Percentiles rank a stretch among this genome's conserved stretches.
Conservation (phyloP, 2,113 vertebrate genomes). For the Acrocephalus kingi region DNA sequence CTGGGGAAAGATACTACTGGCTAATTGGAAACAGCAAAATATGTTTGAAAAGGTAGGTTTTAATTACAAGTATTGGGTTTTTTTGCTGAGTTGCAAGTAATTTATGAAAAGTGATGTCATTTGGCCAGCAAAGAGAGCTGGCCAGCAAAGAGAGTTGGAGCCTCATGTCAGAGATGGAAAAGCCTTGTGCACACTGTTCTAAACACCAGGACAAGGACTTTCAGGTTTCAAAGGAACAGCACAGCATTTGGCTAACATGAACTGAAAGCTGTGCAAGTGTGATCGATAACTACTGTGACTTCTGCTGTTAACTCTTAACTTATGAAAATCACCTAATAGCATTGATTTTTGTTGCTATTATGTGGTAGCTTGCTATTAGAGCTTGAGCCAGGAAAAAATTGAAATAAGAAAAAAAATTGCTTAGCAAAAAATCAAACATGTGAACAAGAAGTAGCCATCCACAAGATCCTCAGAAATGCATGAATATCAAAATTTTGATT, state of each 20-base stretch:
- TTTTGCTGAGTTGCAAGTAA: background rate
- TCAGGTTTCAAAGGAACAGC: background rate
- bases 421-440: background rate
- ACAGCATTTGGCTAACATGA: background rate
- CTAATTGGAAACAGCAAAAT: background rate
- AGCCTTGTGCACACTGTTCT: background rate
- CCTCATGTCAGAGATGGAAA: background rate
- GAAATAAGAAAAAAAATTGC: background rate
- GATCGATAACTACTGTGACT: background rate
- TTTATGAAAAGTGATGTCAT: background rate
- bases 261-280: background rate
- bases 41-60: background rate
- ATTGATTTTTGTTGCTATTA: background rate
- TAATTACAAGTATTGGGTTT: background rate
- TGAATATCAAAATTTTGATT: background rate
- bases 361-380: background rate
- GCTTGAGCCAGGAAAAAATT: background rate
- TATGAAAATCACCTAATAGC: background rate
- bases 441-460: background rate
- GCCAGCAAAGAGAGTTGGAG: background rate
- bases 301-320: background rate
- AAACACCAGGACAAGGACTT: background rate
- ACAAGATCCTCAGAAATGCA: background rate
- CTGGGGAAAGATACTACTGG: background rate
- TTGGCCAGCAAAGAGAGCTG: background rate